Base-by-base conservation (phyloP, 2,113 vertebrate genomes). In the Alethe castanea region DNA sequence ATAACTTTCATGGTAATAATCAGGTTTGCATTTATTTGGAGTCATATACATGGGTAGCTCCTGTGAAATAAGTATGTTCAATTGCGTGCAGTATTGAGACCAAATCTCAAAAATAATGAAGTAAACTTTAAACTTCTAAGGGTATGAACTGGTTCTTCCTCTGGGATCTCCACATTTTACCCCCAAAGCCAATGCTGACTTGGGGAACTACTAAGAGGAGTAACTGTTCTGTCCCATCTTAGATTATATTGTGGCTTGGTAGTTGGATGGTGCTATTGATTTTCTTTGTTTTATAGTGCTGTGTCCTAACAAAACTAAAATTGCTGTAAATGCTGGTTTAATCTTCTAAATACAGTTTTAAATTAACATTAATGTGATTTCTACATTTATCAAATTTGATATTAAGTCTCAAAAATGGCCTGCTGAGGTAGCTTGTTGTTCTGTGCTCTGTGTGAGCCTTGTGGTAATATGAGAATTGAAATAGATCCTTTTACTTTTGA, bases 51-150 rank as follows among this genome's bases (percentile, higher is more conserved):
- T n/a, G 31, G 61, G 36, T 53, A 69, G 28, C 69, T 64, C 40
- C 24, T 9, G 1, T 5, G 4, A 72, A 87, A 80, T 69, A 82
- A 76, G 31, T 14, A 15, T 0, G 0, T 81, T 86, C 31, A 65
- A 1, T 53, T 66, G 7, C 70, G 42, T 86, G 50, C 50, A 38
- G 3, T 40, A 40, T 14, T 77, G 70, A 76, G 57, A 60, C 53
- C 19, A 36, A 59, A 31, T 47, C 2, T 70, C 53, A 77, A 45
- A 59, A 67, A 33, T 35, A 42, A 59, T 2, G 4, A 59, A 50
- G 31, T 62, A 77, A 83, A 76, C 12, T 72, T 69, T 54, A 77
- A 83, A 72, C 12, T 72, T 69, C 9, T 48, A 22, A 52, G 53
- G 24, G 50, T 45, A 1, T 14, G 62, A 59, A 24, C 18, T 83